A percentile compares a stretch with the other conserved stretches of the same genome.
Evolutionary conservation across 2,797 vertebrate genomes (phyloP).

Genomic region (Parauchenoglanis ngamensis): DNA sequence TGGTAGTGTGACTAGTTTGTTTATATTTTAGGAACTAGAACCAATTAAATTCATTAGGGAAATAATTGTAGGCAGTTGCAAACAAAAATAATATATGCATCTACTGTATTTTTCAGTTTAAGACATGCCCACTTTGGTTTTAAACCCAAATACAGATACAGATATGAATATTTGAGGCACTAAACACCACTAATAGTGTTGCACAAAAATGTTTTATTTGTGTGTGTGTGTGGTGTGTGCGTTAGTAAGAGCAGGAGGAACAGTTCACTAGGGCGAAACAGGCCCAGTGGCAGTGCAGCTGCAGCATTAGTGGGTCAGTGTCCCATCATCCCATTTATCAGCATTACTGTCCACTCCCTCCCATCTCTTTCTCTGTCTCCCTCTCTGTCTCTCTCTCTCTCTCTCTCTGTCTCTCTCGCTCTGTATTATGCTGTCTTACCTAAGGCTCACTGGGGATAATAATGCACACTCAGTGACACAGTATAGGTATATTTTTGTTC

Average conservation of each 20-base stretch:
- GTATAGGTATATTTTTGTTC: not conserved
- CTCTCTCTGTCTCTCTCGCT: constrained; percentile 37
- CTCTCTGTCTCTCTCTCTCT: constrained; percentile 36
- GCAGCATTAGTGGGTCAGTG: constrained; percentile 79
- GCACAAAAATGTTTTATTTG: constrained; percentile 13
- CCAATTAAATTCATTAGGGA: not conserved
- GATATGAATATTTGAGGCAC: not conserved
- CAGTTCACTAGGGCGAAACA: constrained; percentile 60
- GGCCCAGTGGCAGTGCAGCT: constrained; percentile 71
- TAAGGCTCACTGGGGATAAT: not conserved
- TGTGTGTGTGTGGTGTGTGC: constrained; percentile 37
- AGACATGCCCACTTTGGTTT: not conserved
- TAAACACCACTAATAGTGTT: constrained; percentile 24
- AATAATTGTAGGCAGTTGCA: not conserved
- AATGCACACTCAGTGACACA: constrained; percentile 1
- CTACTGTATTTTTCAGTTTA: not conserved
- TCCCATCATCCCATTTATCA: constrained; percentile 76
- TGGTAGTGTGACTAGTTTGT: not conserved
- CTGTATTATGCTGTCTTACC: not conserved
- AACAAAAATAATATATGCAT: not conserved
- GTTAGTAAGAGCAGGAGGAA: constrained; percentile 41
- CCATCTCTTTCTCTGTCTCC: constrained; percentile 55
- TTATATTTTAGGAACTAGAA: not conserved
- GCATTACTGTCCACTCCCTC: constrained; percentile 47
- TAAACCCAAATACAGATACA: constrained; percentile 5